Evolutionary conservation across 2,888 invertebrate genomes (phyloP), one percentile per base, ranked within the genome.

Genomic region (Carpatolechia fugitivella): DNA sequence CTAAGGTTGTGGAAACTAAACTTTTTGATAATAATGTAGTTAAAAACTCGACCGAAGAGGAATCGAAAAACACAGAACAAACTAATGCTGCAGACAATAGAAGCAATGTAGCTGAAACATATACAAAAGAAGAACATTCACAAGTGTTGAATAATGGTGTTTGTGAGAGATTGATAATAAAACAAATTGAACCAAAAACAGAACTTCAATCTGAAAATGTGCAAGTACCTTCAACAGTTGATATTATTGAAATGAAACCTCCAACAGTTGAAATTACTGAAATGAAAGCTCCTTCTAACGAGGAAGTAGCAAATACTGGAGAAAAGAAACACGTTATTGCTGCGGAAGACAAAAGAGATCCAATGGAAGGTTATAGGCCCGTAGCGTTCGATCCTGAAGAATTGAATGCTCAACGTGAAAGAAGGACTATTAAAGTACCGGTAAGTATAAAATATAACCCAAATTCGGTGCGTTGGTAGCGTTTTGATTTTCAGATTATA

Each of bases 361-460:
- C 66, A 0, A 56, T 74, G 52, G 59, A 62, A 10, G 70, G 70
- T 1, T 72, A 69, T 40, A 66, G 65, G 54, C 66, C 69, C 0
- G 68, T 74, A 0, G 61, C 64, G 11, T 74, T 74, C 33, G 63
- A 70, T 18, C 69, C 70, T 0, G 72, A 71, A 31, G 69, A 67
- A 20, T 57, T 68, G 5, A 31, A 36, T 30, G 40, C 35, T 16
- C 20, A 47, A n/a, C 36, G 46, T 11, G 52, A 55, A 18, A 40
- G 33, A 29, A 30, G 52, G 16, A 13, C 38, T 4, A 40, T 31
- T 7, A 29, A 41, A 41, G 18, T 52, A n/a, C 52, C 52, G 52
- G 52, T 52, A 31, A 52, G 52, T 46, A 4, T 33, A 20, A 18
- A 46, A 46, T 20, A 24, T 46, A 46, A 46, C n/a, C n/a, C n/a